Evolutionary conservation across 2,797 vertebrate genomes (phyloP).

Genomic region (Sebastes trivittatus): DNA sequence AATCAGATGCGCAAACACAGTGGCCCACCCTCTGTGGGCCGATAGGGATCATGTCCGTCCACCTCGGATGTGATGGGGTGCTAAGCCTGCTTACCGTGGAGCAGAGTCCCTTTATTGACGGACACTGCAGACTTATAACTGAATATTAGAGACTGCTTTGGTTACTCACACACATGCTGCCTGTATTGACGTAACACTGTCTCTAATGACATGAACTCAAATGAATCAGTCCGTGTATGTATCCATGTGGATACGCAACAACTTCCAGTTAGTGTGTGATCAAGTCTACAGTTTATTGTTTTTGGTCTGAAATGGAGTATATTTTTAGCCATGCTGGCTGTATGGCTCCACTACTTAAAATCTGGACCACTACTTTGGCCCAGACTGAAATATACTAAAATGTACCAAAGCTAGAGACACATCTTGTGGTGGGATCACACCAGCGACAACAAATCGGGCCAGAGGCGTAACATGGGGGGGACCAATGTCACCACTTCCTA

Average conservation of each 20-base stretch:
- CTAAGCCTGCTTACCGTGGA: slow-evolving; percentile 8
- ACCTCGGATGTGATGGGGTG: slow-evolving; percentile 15
- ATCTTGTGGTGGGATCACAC: no score
- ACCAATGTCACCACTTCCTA: neutral
- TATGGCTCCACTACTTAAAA: neutral
- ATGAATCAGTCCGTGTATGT: neutral
- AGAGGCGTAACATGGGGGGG: no score
- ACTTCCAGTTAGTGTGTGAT: neutral
- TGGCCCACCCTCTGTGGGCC: neutral
- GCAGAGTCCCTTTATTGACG: slow-evolving; percentile 35
- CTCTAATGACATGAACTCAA: neutral
- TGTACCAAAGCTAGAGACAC: neutral
- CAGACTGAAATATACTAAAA: neutral
- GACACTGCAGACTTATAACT: neutral
- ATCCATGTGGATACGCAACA: neutral
- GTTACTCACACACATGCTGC: neutral
- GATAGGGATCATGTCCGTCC: neutral
- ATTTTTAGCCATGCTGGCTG: neutral
- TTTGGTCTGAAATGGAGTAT: neutral
- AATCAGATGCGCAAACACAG: neutral
- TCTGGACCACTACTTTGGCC: neutral
- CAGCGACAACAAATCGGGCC: no score
- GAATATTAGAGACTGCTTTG: neutral
- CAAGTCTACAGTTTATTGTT: neutral
- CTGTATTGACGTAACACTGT: neutral